Evolutionary conservation across 2,113 vertebrate species (phyloP).

Genomic region (Benitochromis conjunctus): DNA sequence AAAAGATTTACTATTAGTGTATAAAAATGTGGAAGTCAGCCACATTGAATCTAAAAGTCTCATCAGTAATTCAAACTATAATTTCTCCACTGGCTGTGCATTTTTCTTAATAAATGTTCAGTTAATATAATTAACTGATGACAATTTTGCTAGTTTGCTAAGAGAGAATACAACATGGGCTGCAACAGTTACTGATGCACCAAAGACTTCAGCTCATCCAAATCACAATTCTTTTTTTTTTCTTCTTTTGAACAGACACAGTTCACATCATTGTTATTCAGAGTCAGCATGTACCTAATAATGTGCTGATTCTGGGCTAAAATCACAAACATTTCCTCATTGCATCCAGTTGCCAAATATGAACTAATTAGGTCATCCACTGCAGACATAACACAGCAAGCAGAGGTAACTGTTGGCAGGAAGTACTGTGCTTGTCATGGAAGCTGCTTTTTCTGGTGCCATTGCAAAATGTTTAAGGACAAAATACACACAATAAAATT

Average conservation of each 20-base stretch:
- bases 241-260: not conserved
- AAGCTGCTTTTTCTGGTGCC: not conserved
- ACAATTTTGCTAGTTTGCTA: not conserved
- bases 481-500: not conserved
- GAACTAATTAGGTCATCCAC: not conserved
- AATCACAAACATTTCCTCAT: not conserved
- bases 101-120: not conserved
- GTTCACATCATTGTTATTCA: not conserved
- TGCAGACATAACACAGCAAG: not conserved
- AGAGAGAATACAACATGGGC: not conserved
- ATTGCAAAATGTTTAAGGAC: not conserved
- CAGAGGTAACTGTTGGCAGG: not conserved
- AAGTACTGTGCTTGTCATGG: not conserved
- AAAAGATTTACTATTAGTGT: no score
- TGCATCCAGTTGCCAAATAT: not conserved
- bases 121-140: not conserved
- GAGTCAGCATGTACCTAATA: not conserved
- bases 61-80: not conserved
- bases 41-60: not conserved
- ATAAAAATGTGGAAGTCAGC: no score
- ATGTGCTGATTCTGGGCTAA: not conserved
- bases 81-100: not conserved
- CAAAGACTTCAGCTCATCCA: not conserved
- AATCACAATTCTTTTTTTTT: not conserved
- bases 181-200: not conserved